A percentile compares a stretch with the other conserved stretches of the same genome.
Conservation (phyloP, 2,888 invertebrate genomes). For the Platycheirus albimanus region DNA sequence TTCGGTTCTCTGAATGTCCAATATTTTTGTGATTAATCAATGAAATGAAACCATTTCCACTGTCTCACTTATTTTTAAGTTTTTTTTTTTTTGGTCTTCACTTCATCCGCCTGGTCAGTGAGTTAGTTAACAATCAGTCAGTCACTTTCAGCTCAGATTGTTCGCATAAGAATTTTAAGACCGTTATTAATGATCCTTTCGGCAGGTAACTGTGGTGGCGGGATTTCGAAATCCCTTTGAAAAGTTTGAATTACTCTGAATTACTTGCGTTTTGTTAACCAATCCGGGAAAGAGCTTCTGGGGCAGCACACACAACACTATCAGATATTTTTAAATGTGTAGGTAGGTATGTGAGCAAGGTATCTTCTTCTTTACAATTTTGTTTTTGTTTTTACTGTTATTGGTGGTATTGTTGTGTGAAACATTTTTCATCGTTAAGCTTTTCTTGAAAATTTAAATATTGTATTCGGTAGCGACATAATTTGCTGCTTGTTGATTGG, state of each 20-base stretch:
- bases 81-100: slow-evolving; percentile 19
- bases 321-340: slow-evolving; percentile 5
- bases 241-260: slow-evolving; percentile 69
- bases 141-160: slow-evolving; percentile 13
- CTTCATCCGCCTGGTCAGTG: slow-evolving; percentile 51
- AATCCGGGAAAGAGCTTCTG: slow-evolving; percentile 72
- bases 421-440: slow-evolving; percentile 66
- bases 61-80: slow-evolving; percentile 9
- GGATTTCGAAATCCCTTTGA: slow-evolving; percentile 65
- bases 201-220: slow-evolving; percentile 64
- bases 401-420: slow-evolving; percentile 34
- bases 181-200: slow-evolving; percentile 73
- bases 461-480: slow-evolving; percentile 60
- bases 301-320: slow-evolving; percentile 38
- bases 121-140: slow-evolving; percentile 36
- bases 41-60: slow-evolving; percentile 58
- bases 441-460: slow-evolving; percentile 46
- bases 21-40: slow-evolving; percentile 73
- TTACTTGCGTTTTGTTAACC: slow-evolving; percentile 71
- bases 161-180: slow-evolving; percentile 52
- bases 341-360: too few species aligned
- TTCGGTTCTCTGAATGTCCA: slow-evolving; percentile 49
- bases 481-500: slow-evolving; percentile 39
- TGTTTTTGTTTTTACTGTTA: slow-evolving; percentile 2
- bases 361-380: slow-evolving; percentile 24